Base-by-base conservation (phyloP, 1,140 invertebrate genomes). In the Batillaria attramentaria region DNA sequence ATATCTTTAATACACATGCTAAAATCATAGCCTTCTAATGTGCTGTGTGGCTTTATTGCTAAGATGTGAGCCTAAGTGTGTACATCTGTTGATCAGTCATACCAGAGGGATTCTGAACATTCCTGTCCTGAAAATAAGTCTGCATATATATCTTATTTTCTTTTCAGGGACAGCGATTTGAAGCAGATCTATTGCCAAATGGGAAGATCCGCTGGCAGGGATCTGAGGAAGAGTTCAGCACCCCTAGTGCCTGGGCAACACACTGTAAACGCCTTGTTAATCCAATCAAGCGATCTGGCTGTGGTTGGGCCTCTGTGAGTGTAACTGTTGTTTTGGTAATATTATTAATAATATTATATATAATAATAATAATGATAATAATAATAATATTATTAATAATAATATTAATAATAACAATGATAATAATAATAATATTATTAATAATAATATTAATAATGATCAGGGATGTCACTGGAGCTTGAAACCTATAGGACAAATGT, bases 231-330 rank as follows among this genome's bases (percentile, higher is more conserved):
- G 93, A 96, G 84, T 97, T 97, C 90, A 94, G 94, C 78, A 96
- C 96, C n/a, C 96, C 96, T 33, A 96, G 95, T 86, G 95, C 96
- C 4, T 97, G 96, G 96, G 96, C 96, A 0, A 95, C 96, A 86
- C 94, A 96, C 87, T 97, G 96, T 89, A 97, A 97, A 87, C 93
- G 95, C 80, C 95, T 97, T 68, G 95, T 97, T 31, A 97, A 97
- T 91, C 96, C 96, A 6, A 95, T 96, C 73, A 97, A 97, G 89
- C 97, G 96, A 88, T 96, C 95, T 69, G 96, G 96, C 1, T 97
- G 96, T 92, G 96, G 96, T 3, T 97, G 96, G 96, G 95, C 96
- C 10, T 96, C 92, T 4, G 92, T 92, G 85, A 86, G 89, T 86
- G 16, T 8, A 41, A 41, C 3, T 41, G 37, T 6, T 62, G n/a